These are phyloP conservation scores for Cololabis saira DNA, from an alignment of 2,113 vertebrate species.

Conservation along the genomic window DNA sequence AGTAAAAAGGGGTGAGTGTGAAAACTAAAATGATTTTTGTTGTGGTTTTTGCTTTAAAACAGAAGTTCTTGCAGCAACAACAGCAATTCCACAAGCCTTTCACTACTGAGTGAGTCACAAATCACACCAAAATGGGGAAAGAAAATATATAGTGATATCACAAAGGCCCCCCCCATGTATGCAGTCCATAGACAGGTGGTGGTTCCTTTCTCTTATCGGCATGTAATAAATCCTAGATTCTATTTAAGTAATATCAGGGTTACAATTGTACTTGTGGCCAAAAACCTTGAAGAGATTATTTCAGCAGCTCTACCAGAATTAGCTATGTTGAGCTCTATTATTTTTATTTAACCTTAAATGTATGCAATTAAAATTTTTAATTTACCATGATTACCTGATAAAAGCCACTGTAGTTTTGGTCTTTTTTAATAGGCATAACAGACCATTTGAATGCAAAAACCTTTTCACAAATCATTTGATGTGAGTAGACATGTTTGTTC, in stretches of 20 bases:
- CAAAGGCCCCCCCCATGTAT: not conserved
- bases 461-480: not conserved
- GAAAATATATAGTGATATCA: slow-evolving; percentile 3
- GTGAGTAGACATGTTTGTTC: not conserved
- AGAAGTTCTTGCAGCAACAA: slow-evolving; percentile 25
- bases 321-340: no score
- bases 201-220: no score
- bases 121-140: slow-evolving; percentile 24
- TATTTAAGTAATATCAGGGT: no score
- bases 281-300: no score
- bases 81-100: slow-evolving; percentile 1
- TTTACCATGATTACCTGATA: no score
- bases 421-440: not conserved
- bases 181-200: no score
- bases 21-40: slow-evolving; percentile 20
- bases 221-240: no score
- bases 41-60: slow-evolving; percentile 5
- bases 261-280: no score
- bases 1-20: slow-evolving; percentile 17
- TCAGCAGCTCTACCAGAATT: no score
- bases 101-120: slow-evolving; percentile 51
- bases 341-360: no score
- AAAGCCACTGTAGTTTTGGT: no score
- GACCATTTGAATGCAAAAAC: not conserved
- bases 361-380: no score